These are phyloP conservation scores for Amphipyra tragopoginis DNA, from an alignment of 2,888 invertebrate genomes.

Conservation along the genomic window DNA sequence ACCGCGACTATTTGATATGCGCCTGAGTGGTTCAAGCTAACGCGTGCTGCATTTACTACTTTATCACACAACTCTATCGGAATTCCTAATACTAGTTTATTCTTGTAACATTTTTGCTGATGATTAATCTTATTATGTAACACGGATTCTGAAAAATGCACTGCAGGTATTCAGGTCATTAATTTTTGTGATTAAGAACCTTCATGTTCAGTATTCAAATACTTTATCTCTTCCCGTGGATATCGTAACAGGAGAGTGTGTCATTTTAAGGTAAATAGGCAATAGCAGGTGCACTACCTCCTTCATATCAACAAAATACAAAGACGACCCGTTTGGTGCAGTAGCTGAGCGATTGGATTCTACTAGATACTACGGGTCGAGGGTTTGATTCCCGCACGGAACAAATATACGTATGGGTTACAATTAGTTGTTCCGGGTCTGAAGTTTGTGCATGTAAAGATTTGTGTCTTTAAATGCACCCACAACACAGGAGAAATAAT, in stretches of 20 bases:
- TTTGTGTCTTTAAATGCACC: too few relatives aligned
- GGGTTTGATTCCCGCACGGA: too few relatives aligned
- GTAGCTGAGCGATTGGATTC: too few relatives aligned
- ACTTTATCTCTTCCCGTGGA: neutral
- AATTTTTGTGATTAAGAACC: constrained; percentile 13
- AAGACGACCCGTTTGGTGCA: too few relatives aligned
- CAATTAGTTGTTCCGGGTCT: too few relatives aligned
- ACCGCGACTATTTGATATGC: constrained; percentile 46
- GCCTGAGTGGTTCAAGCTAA: constrained; percentile 22
- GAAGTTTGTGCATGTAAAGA: too few relatives aligned
- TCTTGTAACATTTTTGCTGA: constrained; percentile 52
- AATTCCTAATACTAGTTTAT: constrained; percentile 60
- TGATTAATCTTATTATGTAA: constrained; percentile 49
- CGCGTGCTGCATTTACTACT: constrained; percentile 53
- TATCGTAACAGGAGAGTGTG: neutral
- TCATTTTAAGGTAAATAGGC: too few relatives aligned
- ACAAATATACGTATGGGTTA: too few relatives aligned
- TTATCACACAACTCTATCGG: constrained; percentile 64
- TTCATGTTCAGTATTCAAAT: neutral
- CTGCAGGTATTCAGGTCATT: constrained; percentile 37
- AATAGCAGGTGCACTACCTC: too few relatives aligned
- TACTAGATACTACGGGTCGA: too few relatives aligned
- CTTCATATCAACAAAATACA: too few relatives aligned
- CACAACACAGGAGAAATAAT: too few relatives aligned
- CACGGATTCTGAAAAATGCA: constrained; percentile 23